Evolutionary conservation across 2,888 invertebrate genomes (phyloP).

Genomic region (Linhomoeus sp.): DNA sequence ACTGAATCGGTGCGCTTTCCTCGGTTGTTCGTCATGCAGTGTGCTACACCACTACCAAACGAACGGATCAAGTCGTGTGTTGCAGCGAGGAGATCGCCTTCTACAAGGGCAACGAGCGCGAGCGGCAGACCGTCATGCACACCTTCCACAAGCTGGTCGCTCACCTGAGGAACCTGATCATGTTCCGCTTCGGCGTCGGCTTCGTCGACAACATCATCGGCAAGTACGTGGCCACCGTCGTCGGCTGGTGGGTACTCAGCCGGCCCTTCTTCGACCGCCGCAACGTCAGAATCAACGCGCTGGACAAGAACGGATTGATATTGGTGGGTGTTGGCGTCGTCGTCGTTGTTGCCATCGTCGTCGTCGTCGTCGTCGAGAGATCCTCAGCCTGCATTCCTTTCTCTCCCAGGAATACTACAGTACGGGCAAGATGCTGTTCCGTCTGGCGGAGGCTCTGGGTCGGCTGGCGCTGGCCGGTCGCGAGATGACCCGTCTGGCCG

Average conservation of each 20-base stretch:
- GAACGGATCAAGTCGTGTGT: too few species aligned
- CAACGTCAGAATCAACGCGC: conserved; percentile 48
- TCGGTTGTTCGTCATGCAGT: too few species aligned
- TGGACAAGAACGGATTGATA: conserved; percentile 56
- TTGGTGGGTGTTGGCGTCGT: conserved; percentile 43
- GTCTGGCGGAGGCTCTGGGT: conserved; percentile 90
- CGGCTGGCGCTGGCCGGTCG: conserved; percentile 76
- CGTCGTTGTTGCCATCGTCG: too few species aligned
- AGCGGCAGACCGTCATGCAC: conserved; percentile 62
- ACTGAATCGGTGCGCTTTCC: too few species aligned
- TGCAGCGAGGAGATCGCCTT: conserved; percentile 61
- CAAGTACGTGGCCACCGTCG: conserved; percentile 84
- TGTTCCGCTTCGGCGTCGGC: conserved; percentile 45
- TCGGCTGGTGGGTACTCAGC: conserved; percentile 85
- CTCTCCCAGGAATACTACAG: conserved; percentile 73
- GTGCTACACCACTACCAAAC: too few species aligned
- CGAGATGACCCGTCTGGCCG: conserved; percentile 77
- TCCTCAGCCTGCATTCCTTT: not conserved
- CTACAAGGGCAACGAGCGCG: conserved; percentile 46
- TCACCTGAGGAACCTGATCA: conserved; percentile 14
- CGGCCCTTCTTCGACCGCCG: conserved; percentile 65
- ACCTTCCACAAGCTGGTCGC: conserved; percentile 62
- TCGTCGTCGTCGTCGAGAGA: too few species aligned
- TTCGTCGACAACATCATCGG: conserved; percentile 85
- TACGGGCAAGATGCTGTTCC: conserved; percentile 82